Evolutionary conservation across 2,797 vertebrate genomes (phyloP).

Genomic region (Alectoris magna): DNA sequence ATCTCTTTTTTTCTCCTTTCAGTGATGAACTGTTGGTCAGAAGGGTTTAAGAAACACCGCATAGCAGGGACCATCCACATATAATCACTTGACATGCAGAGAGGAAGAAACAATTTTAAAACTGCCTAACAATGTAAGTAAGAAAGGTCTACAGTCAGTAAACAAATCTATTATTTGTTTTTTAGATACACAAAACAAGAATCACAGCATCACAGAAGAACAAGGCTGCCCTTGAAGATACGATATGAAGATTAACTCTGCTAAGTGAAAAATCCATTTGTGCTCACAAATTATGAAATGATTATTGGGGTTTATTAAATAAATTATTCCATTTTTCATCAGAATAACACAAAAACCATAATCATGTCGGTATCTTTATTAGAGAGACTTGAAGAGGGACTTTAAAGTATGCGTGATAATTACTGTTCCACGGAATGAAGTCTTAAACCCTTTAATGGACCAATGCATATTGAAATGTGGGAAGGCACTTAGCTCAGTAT

Average conservation of each 20-base stretch:
- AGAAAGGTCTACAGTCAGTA: not conserved
- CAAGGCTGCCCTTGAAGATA: not conserved
- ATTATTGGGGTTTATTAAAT: not conserved
- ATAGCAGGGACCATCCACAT: not conserved
- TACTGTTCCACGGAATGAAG: not conserved
- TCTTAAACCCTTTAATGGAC: slow-evolving; percentile 26
- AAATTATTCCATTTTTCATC: not conserved
- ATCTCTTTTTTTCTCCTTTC: not conserved
- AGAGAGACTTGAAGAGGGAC: slow-evolving; percentile 51
- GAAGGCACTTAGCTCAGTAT: not conserved
- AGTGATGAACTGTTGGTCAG: not conserved
- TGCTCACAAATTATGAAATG: not conserved
- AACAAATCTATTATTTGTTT: not conserved
- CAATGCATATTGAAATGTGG: slow-evolving; percentile 18
- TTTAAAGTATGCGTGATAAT: not conserved
- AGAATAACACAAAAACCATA: not conserved
- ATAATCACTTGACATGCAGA: not conserved
- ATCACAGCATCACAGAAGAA: not conserved
- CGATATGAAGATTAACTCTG: not conserved
- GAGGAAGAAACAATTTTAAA: not conserved
- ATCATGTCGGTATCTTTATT: slow-evolving; percentile 10
- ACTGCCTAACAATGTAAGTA: not conserved
- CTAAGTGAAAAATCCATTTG: not conserved
- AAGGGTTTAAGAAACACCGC: not conserved
- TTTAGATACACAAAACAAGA: not conserved